phyloP scores from a whole-genome alignment of 2,888 invertebrate genomes.

The Elaeidobius kamerunicus region DNA sequence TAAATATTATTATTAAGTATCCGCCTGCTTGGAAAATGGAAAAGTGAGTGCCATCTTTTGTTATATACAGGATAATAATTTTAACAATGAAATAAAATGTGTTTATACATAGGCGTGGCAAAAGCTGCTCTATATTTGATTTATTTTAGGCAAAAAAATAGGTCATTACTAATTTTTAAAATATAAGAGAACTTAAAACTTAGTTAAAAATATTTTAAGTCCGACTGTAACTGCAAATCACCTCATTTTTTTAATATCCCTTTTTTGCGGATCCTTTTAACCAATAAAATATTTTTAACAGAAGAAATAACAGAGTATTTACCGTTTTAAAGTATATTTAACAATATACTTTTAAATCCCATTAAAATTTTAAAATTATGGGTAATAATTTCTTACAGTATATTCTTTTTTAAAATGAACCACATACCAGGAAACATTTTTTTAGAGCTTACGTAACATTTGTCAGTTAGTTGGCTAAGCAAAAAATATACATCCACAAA shows the following conservation, averaged over 20 bases:
- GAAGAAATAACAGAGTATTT: background rate
- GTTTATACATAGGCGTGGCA: no score
- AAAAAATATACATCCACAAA: slow-evolving; percentile 15
- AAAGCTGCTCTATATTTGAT: background rate
- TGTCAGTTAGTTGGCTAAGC: no score
- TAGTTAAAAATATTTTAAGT: background rate
- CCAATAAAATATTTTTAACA: no score
- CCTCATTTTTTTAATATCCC: no score
- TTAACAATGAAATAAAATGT: no score
- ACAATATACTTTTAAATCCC: no score
- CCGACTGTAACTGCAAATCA: no score
- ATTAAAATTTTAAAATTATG: background rate
- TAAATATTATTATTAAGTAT: slow-evolving; percentile 8
- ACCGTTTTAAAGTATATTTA: background rate
- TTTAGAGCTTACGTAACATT: no score
- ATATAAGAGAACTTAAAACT: background rate
- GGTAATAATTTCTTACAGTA: background rate
- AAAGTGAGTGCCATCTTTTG: background rate
- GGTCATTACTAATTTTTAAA: background rate
- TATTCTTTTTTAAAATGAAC: no score
- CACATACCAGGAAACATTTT: no score
- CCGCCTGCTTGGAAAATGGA: background rate
- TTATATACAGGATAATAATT: background rate
- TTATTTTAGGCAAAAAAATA: background rate
- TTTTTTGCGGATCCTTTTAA: no score